Evolutionary conservation across 2,797 vertebrate species (phyloP).

Genomic region (Chelidonichthys spinosus): DNA sequence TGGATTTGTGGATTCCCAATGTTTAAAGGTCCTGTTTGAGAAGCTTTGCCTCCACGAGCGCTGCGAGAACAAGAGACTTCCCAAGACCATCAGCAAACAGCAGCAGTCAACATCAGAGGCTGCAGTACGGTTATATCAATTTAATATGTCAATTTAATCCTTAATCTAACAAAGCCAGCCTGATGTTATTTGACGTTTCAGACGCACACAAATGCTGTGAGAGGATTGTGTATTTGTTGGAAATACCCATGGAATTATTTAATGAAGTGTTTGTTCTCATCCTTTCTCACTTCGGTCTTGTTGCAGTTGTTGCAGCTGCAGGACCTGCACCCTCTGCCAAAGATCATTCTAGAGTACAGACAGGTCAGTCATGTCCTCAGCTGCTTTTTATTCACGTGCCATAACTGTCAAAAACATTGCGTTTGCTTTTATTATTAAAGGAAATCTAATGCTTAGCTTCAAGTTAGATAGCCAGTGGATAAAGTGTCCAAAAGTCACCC

Average conservation of each 20-base stretch:
- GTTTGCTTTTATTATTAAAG: not conserved
- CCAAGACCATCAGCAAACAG: conserved; percentile 85
- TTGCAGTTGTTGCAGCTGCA: conserved; percentile 89
- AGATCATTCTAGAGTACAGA: conserved; percentile 92
- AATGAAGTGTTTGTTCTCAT: not conserved
- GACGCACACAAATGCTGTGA: not conserved
- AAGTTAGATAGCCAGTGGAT: not conserved
- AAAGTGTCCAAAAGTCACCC: not conserved
- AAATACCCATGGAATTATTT: not conserved
- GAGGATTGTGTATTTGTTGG: not conserved
- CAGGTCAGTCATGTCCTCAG: conserved; percentile 80
- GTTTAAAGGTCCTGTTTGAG: conserved; percentile 90
- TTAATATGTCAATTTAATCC: conserved; percentile 10
- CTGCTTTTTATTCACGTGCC: not conserved
- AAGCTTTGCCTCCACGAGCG: conserved; percentile 89
- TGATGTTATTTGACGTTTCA: not conserved
- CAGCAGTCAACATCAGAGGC: conserved; percentile 91
- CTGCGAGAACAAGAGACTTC: conserved; percentile 85
- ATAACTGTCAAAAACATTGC: not conserved
- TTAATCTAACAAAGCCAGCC: conserved; percentile 2
- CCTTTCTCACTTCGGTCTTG: conserved; percentile 15
- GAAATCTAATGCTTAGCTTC: not conserved
- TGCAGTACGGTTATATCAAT: conserved; percentile 75
- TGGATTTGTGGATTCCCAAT: conserved; percentile 28
- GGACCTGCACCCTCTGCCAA: conserved; percentile 92